Evolutionary conservation across 2,113 vertebrate species (phyloP).

Genomic region (Microcebus murinus): DNA sequence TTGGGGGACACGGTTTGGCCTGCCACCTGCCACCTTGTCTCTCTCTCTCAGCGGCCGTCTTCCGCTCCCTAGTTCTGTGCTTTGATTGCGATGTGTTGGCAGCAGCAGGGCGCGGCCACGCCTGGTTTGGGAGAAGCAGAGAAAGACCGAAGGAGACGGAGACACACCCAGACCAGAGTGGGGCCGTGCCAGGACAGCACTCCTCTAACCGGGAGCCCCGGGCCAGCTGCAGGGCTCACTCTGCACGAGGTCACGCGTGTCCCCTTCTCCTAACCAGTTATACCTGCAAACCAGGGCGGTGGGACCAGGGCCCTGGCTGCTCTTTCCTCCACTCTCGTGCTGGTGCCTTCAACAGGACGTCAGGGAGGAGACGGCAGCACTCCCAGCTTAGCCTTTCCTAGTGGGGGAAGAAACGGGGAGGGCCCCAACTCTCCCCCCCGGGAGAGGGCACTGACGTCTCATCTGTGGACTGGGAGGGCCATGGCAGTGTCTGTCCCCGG

Average conservation of each 20-base stretch:
- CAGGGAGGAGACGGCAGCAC: not conserved
- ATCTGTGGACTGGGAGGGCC: no score
- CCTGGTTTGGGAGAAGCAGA: not conserved
- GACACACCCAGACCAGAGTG: fast-evolving
- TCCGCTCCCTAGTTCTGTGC: not conserved
- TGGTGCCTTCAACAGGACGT: no score
- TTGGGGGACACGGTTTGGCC: fast-evolving
- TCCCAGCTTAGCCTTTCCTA: not conserved
- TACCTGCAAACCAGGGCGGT: not conserved
- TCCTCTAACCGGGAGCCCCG: not conserved
- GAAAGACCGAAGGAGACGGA: not conserved
- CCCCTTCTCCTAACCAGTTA: not conserved
- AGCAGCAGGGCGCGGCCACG: not conserved
- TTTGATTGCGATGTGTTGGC: not conserved
- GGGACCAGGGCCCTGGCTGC: not conserved
- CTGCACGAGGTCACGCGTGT: fast-evolving
- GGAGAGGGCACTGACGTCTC: not conserved
- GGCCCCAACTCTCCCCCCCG: not conserved
- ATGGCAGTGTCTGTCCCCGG: not conserved
- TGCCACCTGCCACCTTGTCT: fast-evolving
- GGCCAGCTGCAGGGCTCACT: fast-evolving
- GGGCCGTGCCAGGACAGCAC: not conserved
- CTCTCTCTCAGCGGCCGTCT: not conserved
- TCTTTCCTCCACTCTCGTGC: fast-evolving
- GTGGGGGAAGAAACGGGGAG: not conserved